Conservation (phyloP, 2,113 vertebrate species). For the Tringa solitaria region DNA sequence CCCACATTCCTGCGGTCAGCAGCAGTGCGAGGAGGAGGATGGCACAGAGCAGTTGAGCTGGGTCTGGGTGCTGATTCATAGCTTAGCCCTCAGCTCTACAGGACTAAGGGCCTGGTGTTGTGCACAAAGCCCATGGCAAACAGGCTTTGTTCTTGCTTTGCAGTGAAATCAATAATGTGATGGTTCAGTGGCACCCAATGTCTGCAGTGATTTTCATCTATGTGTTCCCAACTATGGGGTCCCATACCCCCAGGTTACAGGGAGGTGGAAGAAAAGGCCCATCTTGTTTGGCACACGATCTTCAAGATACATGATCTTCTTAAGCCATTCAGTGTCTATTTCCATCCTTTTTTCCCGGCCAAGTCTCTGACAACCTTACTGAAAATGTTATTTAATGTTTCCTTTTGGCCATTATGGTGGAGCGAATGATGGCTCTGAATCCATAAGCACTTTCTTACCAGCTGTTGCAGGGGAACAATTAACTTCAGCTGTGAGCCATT, state of each 20-base stretch:
- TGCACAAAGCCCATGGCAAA: not conserved
- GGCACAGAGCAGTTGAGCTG: not conserved
- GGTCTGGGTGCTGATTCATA: not conserved
- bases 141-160: not conserved
- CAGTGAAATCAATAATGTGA: fast-evolving
- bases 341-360: fast-evolving
- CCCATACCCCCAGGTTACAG: not conserved
- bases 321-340: not conserved
- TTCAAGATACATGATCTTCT: not conserved
- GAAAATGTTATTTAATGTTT: not conserved
- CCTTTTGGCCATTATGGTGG: not conserved
- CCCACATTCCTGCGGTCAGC: not conserved
- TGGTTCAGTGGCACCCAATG: not conserved
- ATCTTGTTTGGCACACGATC: not conserved
- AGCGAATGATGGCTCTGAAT: not conserved
- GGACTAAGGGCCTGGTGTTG: not conserved
- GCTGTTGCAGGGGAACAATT: not conserved
- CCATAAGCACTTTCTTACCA: not conserved
- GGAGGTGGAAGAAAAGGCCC: not conserved
- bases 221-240: not conserved
- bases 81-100: not conserved
- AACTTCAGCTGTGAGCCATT: not conserved
- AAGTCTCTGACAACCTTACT: not conserved
- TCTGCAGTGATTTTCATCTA: not conserved
- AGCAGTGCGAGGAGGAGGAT: not conserved